Evolutionary conservation across 1,140 invertebrate genomes (phyloP).

Genomic region (Pseudomyrmex gracilis): DNA sequence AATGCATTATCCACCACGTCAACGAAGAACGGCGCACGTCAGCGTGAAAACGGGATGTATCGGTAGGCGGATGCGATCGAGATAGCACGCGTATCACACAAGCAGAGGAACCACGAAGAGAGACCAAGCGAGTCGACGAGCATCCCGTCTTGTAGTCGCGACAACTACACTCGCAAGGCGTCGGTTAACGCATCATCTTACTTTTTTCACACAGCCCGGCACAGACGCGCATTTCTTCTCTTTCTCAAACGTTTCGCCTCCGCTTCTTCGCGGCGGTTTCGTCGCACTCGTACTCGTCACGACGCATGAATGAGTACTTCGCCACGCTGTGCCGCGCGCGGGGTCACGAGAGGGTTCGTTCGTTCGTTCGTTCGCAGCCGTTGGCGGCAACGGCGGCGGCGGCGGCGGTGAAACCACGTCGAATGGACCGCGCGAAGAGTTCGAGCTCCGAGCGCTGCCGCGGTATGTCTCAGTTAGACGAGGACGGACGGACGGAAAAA

Average conservation of each 20-base stretch:
- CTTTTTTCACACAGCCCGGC: conserved; percentile 11
- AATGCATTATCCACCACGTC: conserved; percentile 66
- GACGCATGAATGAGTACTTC: conserved; percentile 53
- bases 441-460: conserved; percentile 14
- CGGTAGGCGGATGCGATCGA: not conserved
- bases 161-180: conserved; percentile 21
- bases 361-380: conserved; percentile 12
- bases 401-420: conserved; percentile 49
- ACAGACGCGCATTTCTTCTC: conserved; percentile 29
- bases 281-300: conserved; percentile 45
- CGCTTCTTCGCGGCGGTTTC: conserved; percentile 11
- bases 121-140: not conserved
- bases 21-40: conserved; percentile 17
- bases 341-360: conserved; percentile 32
- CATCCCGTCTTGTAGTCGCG: not conserved
- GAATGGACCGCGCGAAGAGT: conserved; percentile 46
- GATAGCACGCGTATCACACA: conserved; percentile 23
- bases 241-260: not conserved
- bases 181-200: not conserved
- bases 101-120: conserved; percentile 23
- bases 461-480: conserved; percentile 52
- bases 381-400: conserved; percentile 17
- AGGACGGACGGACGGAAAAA: conserved; percentile 40
- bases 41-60: conserved; percentile 21
- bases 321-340: conserved; percentile 25